Conservation (phyloP, 2,797 vertebrate genomes). For the Parauchenoglanis punctatus region DNA sequence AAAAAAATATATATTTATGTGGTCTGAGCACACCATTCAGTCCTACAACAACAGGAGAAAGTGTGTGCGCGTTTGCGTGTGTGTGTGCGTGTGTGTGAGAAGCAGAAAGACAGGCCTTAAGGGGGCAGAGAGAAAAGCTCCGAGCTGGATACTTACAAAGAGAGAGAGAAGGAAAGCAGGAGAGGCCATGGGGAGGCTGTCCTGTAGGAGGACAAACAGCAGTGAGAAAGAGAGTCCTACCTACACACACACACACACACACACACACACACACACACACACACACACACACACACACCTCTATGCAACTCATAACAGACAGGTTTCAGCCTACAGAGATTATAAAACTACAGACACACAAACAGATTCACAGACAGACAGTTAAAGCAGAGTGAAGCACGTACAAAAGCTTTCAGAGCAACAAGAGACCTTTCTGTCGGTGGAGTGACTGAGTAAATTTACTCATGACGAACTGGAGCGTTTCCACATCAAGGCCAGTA, state of each 20-base stretch:
- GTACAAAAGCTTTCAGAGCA: constrained; percentile 5
- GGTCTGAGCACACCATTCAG: neutral
- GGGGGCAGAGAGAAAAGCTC: constrained; percentile 48
- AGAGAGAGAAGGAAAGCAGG: constrained; percentile 99
- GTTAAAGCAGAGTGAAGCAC: constrained; percentile 29
- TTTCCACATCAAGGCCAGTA: neutral
- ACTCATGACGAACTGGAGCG: neutral
- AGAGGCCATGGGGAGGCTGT: constrained; percentile 99
- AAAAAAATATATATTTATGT: neutral
- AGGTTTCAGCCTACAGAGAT: constrained; percentile 16
- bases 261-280: constrained; percentile 39
- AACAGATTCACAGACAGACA: constrained; percentile 16
- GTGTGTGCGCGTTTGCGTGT: neutral
- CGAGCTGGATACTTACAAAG: constrained; percentile 99
- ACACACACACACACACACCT: constrained; percentile 49
- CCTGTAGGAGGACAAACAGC: constrained; percentile 98
- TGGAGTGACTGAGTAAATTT: neutral
- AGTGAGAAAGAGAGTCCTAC: constrained; percentile 71
- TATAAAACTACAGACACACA: constrained; percentile 20
- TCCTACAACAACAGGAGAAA: neutral
- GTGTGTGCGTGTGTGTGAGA: constrained; percentile 8
- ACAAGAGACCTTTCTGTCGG: neutral
- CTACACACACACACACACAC: constrained; percentile 34
- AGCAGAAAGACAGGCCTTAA: constrained; percentile 52
- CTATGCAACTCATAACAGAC: constrained; percentile 19